Percentiles rank a stretch among this genome's conserved stretches.
These are phyloP conservation scores for Piaya cayana DNA, from an alignment of 2,113 vertebrate species.

Conservation along the genomic window DNA sequence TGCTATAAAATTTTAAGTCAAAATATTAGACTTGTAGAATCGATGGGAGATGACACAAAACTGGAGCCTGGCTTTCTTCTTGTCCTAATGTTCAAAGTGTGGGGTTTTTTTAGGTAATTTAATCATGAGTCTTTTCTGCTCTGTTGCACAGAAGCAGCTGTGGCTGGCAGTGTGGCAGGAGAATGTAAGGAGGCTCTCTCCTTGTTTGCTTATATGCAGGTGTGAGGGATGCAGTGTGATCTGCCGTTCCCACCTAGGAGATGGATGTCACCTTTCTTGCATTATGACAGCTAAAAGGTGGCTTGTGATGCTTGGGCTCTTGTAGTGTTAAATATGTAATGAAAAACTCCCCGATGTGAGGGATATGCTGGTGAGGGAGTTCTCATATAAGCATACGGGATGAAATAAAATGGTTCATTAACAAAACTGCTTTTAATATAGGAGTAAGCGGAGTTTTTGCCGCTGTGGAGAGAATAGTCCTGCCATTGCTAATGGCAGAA, in stretches of 20 bases:
- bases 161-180: not conserved
- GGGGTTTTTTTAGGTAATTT: not conserved
- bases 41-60: not conserved
- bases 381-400: not conserved
- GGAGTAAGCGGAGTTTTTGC: not conserved
- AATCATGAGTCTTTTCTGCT: not conserved
- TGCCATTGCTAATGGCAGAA: not conserved
- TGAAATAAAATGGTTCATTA: constrained; percentile 34
- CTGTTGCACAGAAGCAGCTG: not conserved
- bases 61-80: not conserved
- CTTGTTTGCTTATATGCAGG: not conserved
- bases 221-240: not conserved
- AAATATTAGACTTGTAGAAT: not conserved
- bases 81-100: not conserved
- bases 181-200: not conserved
- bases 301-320: not conserved
- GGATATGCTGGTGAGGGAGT: not conserved
- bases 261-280: not conserved
- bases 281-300: not conserved
- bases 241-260: not conserved
- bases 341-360: not conserved
- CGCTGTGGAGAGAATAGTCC: not conserved
- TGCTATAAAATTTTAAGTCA: constrained; percentile 13
- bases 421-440: not conserved
- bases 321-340: not conserved